phyloP scores from a whole-genome alignment of 2,113 vertebrate species.

The Poeciliopsis prolifica region DNA sequence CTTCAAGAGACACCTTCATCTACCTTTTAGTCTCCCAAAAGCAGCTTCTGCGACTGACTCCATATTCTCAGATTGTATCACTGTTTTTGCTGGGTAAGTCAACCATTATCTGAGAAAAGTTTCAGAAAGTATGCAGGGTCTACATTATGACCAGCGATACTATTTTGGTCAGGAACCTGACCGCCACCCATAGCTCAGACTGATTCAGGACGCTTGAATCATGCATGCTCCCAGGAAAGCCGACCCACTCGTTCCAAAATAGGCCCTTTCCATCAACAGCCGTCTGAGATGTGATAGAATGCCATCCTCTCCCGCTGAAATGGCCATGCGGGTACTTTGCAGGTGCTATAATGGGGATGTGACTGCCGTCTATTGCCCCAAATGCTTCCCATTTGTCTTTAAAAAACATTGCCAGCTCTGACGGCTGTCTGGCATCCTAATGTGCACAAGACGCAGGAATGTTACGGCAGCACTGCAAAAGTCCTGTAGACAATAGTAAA shows the following conservation, averaged over 20 bases:
- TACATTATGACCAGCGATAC: too few species aligned
- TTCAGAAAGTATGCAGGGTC: too few species aligned
- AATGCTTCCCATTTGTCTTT: neutral
- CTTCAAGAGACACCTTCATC: too few species aligned
- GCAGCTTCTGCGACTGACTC: too few species aligned
- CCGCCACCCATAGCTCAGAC: too few species aligned
- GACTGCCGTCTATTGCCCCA: neutral
- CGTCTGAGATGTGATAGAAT: neutral
- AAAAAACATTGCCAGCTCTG: neutral
- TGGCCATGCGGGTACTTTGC: neutral
- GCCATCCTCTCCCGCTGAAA: neutral
- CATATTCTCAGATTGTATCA: too few species aligned
- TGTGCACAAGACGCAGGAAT: neutral
- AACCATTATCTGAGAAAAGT: too few species aligned
- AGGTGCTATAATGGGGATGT: neutral
- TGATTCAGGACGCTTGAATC: neutral
- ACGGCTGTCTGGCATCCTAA: neutral
- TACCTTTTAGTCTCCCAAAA: too few species aligned
- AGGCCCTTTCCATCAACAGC: conserved; percentile 10
- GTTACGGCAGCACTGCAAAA: neutral
- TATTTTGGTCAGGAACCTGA: too few species aligned
- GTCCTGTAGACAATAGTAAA: neutral
- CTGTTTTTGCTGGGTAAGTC: too few species aligned
- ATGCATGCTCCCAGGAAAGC: neutral
- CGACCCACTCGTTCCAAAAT: neutral